Percentiles rank a stretch among this genome's conserved stretches.
Evolutionary conservation across 2,113 vertebrate species (phyloP).

Genomic region (Shinisaurus crocodilurus): DNA sequence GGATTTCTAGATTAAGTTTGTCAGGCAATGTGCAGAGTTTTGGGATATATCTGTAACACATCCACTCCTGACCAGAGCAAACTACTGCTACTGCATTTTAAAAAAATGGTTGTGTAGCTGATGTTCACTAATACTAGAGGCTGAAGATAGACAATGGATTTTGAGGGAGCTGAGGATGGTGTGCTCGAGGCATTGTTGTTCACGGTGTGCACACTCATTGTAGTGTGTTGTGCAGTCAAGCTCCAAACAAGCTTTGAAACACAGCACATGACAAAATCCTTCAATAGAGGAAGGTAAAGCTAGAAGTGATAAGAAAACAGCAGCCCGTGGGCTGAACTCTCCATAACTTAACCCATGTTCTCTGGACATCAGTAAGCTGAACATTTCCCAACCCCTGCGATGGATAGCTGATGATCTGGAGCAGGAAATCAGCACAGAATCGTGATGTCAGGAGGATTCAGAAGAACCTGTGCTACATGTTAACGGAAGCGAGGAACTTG

Average conservation of each 20-base stretch:
- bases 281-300: no score
- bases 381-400: background rate
- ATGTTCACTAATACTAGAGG: background rate
- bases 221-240: background rate
- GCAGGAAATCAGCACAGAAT: no score
- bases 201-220: no score
- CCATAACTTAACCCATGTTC: background rate
- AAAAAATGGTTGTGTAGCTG: background rate
- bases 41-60: background rate
- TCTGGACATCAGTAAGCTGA: background rate
- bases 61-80: background rate
- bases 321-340: no score
- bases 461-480: background rate
- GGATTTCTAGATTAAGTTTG: background rate
- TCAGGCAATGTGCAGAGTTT: background rate
- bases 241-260: background rate
- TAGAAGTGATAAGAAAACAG: background rate
- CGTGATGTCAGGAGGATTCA: background rate
- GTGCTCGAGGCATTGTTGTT: background rate
- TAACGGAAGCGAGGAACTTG: background rate
- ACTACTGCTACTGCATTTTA: background rate
- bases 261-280: background rate
- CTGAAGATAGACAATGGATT: background rate
- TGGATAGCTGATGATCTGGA: background rate
- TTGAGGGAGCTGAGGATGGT: background rate